Conservation (phyloP, 1,140 invertebrate genomes). For the Copidosoma floridanum region DNA sequence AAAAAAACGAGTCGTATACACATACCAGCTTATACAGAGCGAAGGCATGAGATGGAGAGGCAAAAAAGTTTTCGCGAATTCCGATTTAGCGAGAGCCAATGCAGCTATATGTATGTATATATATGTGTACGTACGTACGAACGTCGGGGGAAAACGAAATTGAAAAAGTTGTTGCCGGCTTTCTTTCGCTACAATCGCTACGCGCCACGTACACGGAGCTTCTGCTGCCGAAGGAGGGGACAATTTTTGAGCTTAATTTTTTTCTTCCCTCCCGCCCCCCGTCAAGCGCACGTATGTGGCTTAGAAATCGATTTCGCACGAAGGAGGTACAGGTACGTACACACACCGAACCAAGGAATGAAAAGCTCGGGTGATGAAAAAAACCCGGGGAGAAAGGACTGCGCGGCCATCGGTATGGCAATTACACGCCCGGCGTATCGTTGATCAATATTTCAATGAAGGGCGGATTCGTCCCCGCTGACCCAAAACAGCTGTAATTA, state of each 20-base stretch:
- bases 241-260: too few species aligned
- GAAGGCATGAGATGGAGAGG: background rate
- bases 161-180: constrained; percentile 26
- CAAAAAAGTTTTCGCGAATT: constrained; percentile 16
- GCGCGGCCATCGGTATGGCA: too few species aligned
- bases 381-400: background rate
- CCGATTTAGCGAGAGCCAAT: constrained; percentile 14
- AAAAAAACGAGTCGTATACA: too few species aligned
- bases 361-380: too few species aligned
- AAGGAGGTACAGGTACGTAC: too few species aligned
- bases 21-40: background rate
- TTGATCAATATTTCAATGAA: constrained; percentile 42
- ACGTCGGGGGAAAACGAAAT: constrained; percentile 9
- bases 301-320: too few species aligned
- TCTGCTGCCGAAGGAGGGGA: background rate
- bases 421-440: constrained; percentile 28
- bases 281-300: too few species aligned
- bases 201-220: background rate
- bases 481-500: constrained; percentile 7
- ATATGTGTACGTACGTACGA: too few species aligned
- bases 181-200: constrained; percentile 2
- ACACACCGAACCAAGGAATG: too few species aligned
- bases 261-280: too few species aligned
- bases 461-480: background rate
- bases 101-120: too few species aligned